Conservation (phyloP, 2,797 vertebrate species). For the Pterois miles region DNA sequence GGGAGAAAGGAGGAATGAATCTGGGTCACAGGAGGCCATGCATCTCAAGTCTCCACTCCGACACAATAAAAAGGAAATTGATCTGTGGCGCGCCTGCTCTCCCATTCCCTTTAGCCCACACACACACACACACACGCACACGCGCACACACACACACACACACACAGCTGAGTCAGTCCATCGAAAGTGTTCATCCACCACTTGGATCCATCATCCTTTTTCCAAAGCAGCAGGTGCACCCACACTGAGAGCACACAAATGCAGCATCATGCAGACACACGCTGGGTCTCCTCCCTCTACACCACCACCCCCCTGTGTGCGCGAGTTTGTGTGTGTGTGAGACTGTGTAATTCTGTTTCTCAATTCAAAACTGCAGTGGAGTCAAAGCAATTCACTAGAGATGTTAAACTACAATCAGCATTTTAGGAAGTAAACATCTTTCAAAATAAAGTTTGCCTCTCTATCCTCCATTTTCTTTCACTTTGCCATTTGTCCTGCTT, state of each 20-base stretch:
- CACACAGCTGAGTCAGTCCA: constrained; percentile 42
- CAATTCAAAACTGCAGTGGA: constrained; percentile 23
- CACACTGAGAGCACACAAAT: constrained; percentile 29
- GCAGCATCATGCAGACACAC: constrained; percentile 35
- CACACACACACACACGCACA: background rate
- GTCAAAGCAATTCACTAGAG: constrained; percentile 31
- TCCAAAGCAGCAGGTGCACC: constrained; percentile 68
- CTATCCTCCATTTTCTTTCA: background rate
- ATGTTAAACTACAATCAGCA: background rate
- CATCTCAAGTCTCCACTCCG: constrained; percentile 81
- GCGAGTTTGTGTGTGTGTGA: constrained; percentile 11
- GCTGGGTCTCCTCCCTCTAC: constrained; percentile 6
- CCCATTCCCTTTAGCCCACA: constrained; percentile 45
- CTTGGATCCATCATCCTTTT: constrained; percentile 55
- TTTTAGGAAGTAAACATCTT: background rate
- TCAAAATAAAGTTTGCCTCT: constrained; percentile 9
- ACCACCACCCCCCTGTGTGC: background rate
- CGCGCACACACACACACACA: background rate
- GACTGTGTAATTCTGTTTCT: constrained; percentile 15
- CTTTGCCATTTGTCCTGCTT: background rate
- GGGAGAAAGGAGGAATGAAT: constrained; percentile 79
- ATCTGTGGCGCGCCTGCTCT: constrained; percentile 65
- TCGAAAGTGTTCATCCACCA: constrained; percentile 58
- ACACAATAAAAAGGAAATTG: constrained; percentile 77
- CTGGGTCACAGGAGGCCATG: constrained; percentile 86